Base-by-base conservation (phyloP, 2,888 invertebrate species). In the Euplexia lucipara region DNA sequence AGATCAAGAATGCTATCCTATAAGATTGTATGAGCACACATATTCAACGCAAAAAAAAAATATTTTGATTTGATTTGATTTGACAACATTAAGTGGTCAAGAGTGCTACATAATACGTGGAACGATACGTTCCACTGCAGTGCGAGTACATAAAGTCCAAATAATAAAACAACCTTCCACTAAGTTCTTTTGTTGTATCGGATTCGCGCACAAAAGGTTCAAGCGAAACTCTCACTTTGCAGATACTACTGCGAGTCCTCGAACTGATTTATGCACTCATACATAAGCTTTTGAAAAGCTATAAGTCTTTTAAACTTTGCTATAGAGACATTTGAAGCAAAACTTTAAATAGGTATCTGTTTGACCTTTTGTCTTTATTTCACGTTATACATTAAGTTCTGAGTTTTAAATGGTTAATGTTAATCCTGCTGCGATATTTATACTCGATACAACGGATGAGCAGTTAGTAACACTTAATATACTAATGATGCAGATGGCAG, bases 91-190 rank as follows among this genome's bases (percentile, higher is more conserved):
- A n/a, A n/a, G n/a, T n/a, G n/a, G n/a, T n/a, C n/a, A n/a, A n/a
- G n/a, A n/a, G n/a, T n/a, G n/a, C n/a, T n/a, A 6, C 10, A 8
- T 14, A 10, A 5, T 32, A 14, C 20, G 44, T 9, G 9, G 9
- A 37, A 32, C 14, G 41, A 47, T 10, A 35, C 14, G 42, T 47
- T 45, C n/a, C 14, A 48, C 26, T 9, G 20, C 30, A 6, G 20
- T 32, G 30, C 9, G 8, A 10, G 12, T 18, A 18, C 7, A n/a
- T n/a, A n/a, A n/a, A n/a, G n/a, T 42, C 16, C 30, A 41, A 39
- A 10, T 10, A 71, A 51, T 72, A 56, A 41, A 54, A 44, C 26
- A 20, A 26, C 42, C n/a, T 58, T 54, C 16, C 9, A 58, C 30
- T 8, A 39, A n/a, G n/a, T 48, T 10, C 20, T 32, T 20, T 16